Evolutionary conservation across 2,888 invertebrate genomes (phyloP), one percentile per base, ranked within the genome.

Genomic region (Sesia bembeciformis): DNA sequence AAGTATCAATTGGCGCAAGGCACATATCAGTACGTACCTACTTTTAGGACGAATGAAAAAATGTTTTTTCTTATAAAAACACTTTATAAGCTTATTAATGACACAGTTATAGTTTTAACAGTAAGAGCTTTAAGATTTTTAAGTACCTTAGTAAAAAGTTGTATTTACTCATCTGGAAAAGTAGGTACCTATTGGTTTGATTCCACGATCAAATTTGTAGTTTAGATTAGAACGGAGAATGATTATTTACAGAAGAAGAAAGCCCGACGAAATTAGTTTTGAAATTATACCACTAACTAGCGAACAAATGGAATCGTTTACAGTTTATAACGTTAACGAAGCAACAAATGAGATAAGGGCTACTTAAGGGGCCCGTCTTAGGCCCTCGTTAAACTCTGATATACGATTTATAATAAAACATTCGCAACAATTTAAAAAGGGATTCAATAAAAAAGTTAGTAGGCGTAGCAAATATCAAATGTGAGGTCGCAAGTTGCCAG

Each of bases 401-500:
- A 88, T 87, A 88, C 81, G 82, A 69, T 83, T 78, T 73, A 78
- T 84, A 86, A 84, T 86, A 86, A 88, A 87, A 85, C 76, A 85
- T 84, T 86, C 65, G 88, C 87, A 86, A 86, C 86, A 85, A 80
- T 84, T 84, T 87, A 85, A 86, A 84, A 50, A 80, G 75, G 67
- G 78, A 78, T 81, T 79, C 85, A 80, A 84, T 84, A 86, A 84
- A 79, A 81, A 81, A 75, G 74, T 70, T 75, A 76, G 79, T 79
- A 80, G 76, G 55, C 52, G 58, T 49, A 51, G 72, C 66, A 72
- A 80, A 74, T 81, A 83, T 83, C 81, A 78, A 80, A 79, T 74
- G 70, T 74, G 72, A 73, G 76, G 74, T 72, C 70, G 70, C 68
- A 68, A 65, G 69, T 72, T 55, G 51, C 57, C 55, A 54, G 50